Percentiles rank a stretch among this genome's conserved stretches.
Conservation (phyloP, 2,113 vertebrate species). For the Ceyx cyanopectus region DNA sequence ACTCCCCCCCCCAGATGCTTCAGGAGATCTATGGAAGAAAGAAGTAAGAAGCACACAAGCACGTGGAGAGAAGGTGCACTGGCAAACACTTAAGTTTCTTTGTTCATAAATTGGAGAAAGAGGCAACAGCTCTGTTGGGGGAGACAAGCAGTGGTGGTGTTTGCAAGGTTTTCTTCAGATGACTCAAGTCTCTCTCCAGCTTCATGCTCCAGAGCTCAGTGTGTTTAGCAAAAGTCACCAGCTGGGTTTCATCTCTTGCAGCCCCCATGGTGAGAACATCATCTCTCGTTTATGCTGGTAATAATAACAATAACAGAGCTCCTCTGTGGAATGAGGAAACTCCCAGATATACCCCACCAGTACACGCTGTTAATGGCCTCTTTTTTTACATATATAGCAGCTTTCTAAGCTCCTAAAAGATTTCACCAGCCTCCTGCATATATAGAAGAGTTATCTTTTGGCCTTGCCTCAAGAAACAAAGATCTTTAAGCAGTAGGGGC, state of each 20-base stretch:
- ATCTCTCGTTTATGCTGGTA: neutral
- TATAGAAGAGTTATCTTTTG: neutral
- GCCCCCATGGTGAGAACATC: neutral
- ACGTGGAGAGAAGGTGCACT: neutral
- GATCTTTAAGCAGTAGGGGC: neutral
- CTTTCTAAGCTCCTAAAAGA: neutral
- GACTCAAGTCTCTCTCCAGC: neutral
- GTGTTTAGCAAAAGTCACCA: neutral
- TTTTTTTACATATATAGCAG: neutral
- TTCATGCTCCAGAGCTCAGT: neutral
- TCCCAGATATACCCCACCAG: neutral
- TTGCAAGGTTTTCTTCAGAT: neutral
- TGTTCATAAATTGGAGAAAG: neutral
- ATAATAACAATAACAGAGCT: neutral
- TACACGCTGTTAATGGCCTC: neutral
- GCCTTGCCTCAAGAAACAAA: neutral
- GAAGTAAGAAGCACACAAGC: neutral
- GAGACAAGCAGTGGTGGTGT: neutral
- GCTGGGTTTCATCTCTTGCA: neutral
- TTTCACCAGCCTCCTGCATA: neutral
- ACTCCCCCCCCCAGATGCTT: neutral
- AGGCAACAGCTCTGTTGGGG: neutral
- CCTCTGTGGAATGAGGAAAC: neutral
- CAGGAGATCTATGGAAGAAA: neutral
- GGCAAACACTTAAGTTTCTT: neutral